Evolutionary conservation across 2,888 invertebrate genomes (phyloP).

Genomic region (Nomada fucata): DNA sequence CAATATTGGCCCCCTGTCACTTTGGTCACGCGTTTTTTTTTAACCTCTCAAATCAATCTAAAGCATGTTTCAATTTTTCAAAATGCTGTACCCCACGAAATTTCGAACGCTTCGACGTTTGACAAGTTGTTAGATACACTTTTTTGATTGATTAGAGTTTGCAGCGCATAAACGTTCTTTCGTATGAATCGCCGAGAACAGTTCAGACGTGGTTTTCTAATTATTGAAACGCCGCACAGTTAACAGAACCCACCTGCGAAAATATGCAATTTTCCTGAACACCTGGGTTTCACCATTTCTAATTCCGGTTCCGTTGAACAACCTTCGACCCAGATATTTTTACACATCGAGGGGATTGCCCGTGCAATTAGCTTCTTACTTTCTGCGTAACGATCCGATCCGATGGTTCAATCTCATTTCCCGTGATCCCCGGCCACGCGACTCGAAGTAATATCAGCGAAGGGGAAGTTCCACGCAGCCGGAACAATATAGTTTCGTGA

Average conservation of each 20-base stretch:
- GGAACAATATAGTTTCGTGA: conserved; percentile 55
- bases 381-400: not conserved
- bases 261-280: no score
- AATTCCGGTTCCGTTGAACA: not conserved
- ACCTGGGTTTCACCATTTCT: no score
- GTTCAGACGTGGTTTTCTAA: no score
- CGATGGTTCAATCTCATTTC: conserved; percentile 7
- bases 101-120: no score
- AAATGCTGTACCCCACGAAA: not conserved
- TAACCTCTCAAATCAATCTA: not conserved
- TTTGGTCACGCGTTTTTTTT: not conserved
- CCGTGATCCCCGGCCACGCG: conserved; percentile 1
- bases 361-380: conserved; percentile 5
- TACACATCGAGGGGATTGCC: not conserved
- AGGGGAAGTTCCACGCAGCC: conserved; percentile 3
- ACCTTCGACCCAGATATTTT: not conserved
- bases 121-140: no score
- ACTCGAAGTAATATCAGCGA: conserved; percentile 23
- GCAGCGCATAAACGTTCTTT: no score
- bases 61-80: not conserved
- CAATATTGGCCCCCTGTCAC: no score
- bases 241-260: no score
- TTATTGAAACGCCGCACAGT: no score
- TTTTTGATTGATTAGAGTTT: no score
- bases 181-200: no score